phyloP scores from a whole-genome alignment of 2,888 invertebrate species.

The Leptinotarsa juncta region DNA sequence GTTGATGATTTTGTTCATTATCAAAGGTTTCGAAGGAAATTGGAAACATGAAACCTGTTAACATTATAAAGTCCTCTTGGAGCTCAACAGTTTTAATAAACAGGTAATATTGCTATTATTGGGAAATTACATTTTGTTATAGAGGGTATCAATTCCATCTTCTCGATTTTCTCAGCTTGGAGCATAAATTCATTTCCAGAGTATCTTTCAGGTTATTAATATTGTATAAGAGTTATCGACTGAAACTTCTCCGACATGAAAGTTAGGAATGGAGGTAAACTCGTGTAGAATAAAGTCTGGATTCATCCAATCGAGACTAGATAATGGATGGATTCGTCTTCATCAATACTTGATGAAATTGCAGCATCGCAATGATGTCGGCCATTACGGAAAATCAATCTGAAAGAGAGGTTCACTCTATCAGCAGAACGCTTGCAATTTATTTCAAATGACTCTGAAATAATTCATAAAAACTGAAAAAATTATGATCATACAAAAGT shows the following conservation, averaged over 20 bases:
- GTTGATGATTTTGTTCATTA: no score
- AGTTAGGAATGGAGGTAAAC: not conserved
- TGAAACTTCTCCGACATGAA: constrained; percentile 7
- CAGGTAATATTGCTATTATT: no score
- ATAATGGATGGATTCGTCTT: constrained; percentile 25
- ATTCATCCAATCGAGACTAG: constrained; percentile 19
- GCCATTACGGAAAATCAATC: constrained; percentile 18
- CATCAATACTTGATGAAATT: constrained; percentile 28
- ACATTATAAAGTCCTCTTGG: no score
- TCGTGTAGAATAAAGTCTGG: constrained; percentile 4
- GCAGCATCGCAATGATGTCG: constrained; percentile 19
- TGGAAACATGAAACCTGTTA: no score
- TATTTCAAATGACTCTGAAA: not conserved
- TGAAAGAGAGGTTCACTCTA: constrained; percentile 17
- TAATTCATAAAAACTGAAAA: not conserved
- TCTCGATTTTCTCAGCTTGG: not conserved
- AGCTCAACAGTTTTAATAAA: no score
- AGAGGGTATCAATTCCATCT: no score
- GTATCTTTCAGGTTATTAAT: constrained; percentile 10
- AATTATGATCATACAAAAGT: not conserved
- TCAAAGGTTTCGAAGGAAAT: no score
- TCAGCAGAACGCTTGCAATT: constrained; percentile 3
- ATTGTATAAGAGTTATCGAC: not conserved
- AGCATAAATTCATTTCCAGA: not conserved
- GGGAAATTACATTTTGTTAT: no score